phyloP scores from a whole-genome alignment of 2,888 invertebrate genomes.

The Cryptophagus acutangulus region DNA sequence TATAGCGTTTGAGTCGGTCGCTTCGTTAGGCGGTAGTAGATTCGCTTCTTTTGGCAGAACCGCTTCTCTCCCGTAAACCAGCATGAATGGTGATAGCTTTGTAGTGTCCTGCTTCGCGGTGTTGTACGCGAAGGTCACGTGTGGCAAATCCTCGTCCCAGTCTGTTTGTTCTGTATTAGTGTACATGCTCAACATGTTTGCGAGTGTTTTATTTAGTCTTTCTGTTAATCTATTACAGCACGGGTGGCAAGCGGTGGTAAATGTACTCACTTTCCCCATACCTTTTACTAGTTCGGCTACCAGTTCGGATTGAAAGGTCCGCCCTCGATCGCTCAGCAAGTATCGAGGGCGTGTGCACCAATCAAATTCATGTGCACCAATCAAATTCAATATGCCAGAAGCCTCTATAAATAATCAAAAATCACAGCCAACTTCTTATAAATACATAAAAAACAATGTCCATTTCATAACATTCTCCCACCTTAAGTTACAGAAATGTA shows the following conservation, averaged over 20 bases:
- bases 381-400: no score
- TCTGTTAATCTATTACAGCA: constrained; percentile 25
- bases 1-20: neutral
- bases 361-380: no score
- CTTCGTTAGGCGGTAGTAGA: neutral
- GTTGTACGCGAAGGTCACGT: constrained; percentile 28
- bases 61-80: no score
- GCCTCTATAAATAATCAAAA: no score
- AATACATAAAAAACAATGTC: no score
- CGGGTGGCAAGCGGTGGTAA: no score
- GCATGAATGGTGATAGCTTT: constrained; percentile 17
- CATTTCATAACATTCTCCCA: no score
- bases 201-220: constrained; percentile 27
- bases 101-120: no score
- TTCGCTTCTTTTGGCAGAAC: constrained; percentile 24
- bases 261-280: constrained; percentile 20
- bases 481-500: no score
- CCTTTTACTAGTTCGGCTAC: constrained; percentile 21
- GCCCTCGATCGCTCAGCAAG: constrained; percentile 14
- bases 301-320: constrained; percentile 18
- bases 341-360: constrained; percentile 16
- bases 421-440: no score
- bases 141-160: constrained; percentile 16
- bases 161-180: constrained; percentile 17
- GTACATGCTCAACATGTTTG: constrained; percentile 20